Base-by-base conservation (phyloP, 1,140 invertebrate species). In the Pygmarrhopalites habei region DNA sequence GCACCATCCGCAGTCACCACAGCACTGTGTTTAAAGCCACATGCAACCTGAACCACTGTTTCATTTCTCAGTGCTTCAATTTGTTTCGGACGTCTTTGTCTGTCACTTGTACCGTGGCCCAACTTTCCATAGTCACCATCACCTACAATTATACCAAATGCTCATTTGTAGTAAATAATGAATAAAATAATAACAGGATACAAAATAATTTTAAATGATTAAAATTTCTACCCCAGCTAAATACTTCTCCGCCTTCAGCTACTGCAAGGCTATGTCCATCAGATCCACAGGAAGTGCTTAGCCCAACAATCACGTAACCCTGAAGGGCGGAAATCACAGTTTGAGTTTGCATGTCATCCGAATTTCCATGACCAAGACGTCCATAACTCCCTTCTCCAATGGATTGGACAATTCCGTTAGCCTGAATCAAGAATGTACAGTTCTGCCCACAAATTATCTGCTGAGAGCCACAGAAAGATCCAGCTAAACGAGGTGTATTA, bases 1-100 rank as follows among this genome's bases (percentile, higher is more conserved):
- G 83, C 82, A 2, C 85, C 85, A 75, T 83, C 81, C 15, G 77
- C 74, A 28, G 83, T 84, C 4, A 86, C 80, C 28, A 84, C 83
- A 19, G 83, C 84, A 73, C 81, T 83, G 71, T 86, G 85, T 73
- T 85, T 85, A 73, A 83, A 85, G 21, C 85, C 85, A 75, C 83
- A 84, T 1, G 83, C 77, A 26, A 85, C 80, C 75, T 82, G 79
- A n/a, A 83, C 74, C 23, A 85, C 79, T 71, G 84, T 82, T 72
- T 84, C 82, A 57, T 80, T 79, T 71, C 83, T 81, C 1, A 86
- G 73, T 5, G 83, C 82, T 73, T 85, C 83, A 62, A 86, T 84
- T 72, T 84, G 83, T 58, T 82, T 74, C 2, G 85, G 85, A 52
- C 83, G 72, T 28, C 84, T 72, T 67, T 85, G 83, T 58, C 83